Conservation (phyloP, 2,888 invertebrate species). For the Diadegma fenestrale region DNA sequence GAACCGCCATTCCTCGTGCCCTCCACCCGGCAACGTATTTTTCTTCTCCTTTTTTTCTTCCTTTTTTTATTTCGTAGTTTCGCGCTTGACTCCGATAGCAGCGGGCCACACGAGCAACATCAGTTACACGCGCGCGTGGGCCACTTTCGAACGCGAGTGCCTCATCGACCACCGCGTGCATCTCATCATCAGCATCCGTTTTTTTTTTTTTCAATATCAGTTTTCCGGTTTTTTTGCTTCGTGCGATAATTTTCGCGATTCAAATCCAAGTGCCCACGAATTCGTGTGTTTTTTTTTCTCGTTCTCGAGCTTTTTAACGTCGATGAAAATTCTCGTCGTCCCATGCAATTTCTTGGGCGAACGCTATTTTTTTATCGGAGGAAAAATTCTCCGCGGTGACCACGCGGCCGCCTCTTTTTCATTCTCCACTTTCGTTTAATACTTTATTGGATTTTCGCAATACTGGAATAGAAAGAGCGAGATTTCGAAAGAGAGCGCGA, state of each 20-base stretch:
- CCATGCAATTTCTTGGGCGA: not conserved
- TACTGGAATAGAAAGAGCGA: not conserved
- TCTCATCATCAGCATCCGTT: constrained; percentile 48
- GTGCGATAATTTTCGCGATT: not conserved
- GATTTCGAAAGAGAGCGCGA: not conserved
- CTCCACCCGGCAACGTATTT: constrained; percentile 46
- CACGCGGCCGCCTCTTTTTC: constrained; percentile 9
- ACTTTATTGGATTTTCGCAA: constrained; percentile 31
- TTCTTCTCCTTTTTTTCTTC: constrained; percentile 24
- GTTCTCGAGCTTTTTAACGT: not conserved
- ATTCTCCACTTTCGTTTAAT: constrained; percentile 1
- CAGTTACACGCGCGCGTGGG: constrained; percentile 66
- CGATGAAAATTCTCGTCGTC: not conserved
- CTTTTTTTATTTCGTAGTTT: constrained; percentile 64
- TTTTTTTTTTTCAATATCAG: not conserved
- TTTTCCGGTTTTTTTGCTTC: constrained; percentile 5
- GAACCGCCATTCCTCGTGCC: constrained; percentile 55
- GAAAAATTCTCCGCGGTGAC: constrained; percentile 1
- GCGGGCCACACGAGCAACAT: constrained; percentile 54
- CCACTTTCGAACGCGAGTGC: constrained; percentile 69
- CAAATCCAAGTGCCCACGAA: not conserved
- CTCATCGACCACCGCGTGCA: constrained; percentile 64
- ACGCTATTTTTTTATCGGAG: not conserved
- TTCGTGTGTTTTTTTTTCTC: not conserved
- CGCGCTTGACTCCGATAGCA: constrained; percentile 67